Conservation (phyloP, 2,888 invertebrate species). For the Sesamia inferens region DNA sequence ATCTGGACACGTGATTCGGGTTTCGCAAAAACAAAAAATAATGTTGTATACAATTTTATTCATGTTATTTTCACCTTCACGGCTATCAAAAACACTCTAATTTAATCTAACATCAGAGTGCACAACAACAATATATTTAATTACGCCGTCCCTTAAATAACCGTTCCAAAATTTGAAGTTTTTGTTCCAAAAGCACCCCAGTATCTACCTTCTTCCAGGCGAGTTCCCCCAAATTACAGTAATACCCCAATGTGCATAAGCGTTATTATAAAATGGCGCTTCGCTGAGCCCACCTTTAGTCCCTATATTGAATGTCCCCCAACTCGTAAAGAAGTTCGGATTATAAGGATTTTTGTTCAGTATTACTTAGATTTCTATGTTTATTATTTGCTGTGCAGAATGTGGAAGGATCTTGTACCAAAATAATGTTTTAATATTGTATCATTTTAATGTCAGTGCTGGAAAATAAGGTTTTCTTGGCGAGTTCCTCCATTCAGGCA, state of each 20-base stretch:
- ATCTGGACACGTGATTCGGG: no score
- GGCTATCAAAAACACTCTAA: conserved; percentile 15
- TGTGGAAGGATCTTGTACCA: conserved; percentile 18
- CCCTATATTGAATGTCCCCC: conserved; percentile 65
- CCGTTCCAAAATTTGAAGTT: conserved; percentile 57
- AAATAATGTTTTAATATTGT: neutral
- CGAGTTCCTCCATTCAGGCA: neutral
- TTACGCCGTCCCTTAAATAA: conserved; percentile 55
- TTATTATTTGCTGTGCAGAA: conserved; percentile 26
- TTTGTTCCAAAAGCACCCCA: conserved; percentile 52
- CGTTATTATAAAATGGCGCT: conserved; percentile 62
- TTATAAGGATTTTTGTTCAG: conserved; percentile 50
- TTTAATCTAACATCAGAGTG: conserved; percentile 39
- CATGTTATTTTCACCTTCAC: conserved; percentile 15
- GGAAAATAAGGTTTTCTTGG: conserved; percentile 3
- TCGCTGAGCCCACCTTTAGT: conserved; percentile 57
- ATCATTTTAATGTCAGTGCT: conserved; percentile 4
- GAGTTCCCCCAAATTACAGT: conserved; percentile 71
- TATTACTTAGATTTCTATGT: conserved; percentile 39
- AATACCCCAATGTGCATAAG: conserved; percentile 65
- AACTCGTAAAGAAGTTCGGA: conserved; percentile 63
- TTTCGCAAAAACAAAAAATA: no score
- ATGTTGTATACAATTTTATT: neutral
- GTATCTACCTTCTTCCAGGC: conserved; percentile 58
- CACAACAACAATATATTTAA: conserved; percentile 52